phyloP scores from a whole-genome alignment of 1,140 invertebrate genomes.

The Pteromalus puparum region DNA sequence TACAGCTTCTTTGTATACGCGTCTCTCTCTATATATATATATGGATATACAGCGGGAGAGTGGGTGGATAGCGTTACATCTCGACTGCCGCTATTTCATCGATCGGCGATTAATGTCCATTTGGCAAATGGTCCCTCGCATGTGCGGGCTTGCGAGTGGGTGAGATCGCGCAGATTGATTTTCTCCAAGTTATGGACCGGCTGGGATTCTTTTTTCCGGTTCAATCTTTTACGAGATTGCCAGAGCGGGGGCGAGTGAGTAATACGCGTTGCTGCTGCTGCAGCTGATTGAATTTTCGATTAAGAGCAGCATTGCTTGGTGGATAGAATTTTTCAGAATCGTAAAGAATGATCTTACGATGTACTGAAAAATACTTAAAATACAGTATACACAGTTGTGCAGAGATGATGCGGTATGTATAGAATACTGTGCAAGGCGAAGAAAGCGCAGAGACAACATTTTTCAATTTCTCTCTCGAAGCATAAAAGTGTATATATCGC shows the following conservation, averaged over 20 bases:
- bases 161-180: background rate
- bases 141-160: background rate
- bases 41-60: background rate
- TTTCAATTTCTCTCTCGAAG: slow-evolving; percentile 47
- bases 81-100: background rate
- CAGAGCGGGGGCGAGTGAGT: background rate
- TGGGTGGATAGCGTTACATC: background rate
- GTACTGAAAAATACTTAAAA: slow-evolving; percentile 28
- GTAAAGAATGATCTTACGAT: background rate
- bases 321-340: too few species aligned
- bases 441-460: slow-evolving; percentile 37
- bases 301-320: too few species aligned
- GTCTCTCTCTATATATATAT: too few species aligned
- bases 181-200: background rate
- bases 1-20: background rate
- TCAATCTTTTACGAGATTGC: background rate
- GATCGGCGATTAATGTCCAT: slow-evolving; percentile 43
- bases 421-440: background rate
- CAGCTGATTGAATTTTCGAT: too few species aligned
- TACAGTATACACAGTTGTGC: background rate
- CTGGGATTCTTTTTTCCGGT: background rate
- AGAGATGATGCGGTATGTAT: background rate
- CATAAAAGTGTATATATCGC: slow-evolving; percentile 43
- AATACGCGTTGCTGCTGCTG: too few species aligned
- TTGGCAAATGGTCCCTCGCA: slow-evolving; percentile 22